phyloP scores from a whole-genome alignment of 2,888 invertebrate species.

The Leptogaster cylindrica region DNA sequence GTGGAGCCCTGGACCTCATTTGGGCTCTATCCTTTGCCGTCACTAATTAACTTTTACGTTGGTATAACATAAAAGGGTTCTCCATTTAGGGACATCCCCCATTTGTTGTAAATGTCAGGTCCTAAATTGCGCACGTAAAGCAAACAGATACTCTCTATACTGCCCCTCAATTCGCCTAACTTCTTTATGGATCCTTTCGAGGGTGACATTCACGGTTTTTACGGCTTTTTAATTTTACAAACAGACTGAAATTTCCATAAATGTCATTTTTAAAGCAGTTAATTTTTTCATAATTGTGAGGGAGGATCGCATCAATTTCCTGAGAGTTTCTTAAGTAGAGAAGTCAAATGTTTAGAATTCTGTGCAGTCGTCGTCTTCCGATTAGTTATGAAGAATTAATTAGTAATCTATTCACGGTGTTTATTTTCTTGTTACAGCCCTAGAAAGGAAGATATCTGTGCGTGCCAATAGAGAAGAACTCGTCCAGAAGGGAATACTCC shows the following conservation, averaged over 20 bases:
- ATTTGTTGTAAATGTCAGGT: too few species aligned
- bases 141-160: too few species aligned
- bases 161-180: too few species aligned
- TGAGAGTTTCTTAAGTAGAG: too few species aligned
- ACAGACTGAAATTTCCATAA: not conserved
- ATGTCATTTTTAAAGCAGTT: not conserved
- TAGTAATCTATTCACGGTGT: not conserved
- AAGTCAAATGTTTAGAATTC: too few species aligned
- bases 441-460: conserved; percentile 98
- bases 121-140: too few species aligned
- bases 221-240: not conserved
- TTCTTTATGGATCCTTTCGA: not conserved
- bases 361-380: too few species aligned
- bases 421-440: conserved; percentile 68
- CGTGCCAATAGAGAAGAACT: conserved; percentile 96
- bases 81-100: conserved; percentile 7
- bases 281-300: not conserved
- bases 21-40: conserved; percentile 5
- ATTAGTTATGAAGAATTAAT: conserved; percentile 4
- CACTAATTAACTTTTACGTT: conserved; percentile 18
- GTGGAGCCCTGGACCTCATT: too few species aligned
- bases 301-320: too few species aligned
- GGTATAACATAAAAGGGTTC: conserved; percentile 19
- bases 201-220: not conserved
- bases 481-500: conserved; percentile 93